Base-by-base conservation (phyloP, 2,797 vertebrate genomes). In the Neosilurus hyrtlii region DNA sequence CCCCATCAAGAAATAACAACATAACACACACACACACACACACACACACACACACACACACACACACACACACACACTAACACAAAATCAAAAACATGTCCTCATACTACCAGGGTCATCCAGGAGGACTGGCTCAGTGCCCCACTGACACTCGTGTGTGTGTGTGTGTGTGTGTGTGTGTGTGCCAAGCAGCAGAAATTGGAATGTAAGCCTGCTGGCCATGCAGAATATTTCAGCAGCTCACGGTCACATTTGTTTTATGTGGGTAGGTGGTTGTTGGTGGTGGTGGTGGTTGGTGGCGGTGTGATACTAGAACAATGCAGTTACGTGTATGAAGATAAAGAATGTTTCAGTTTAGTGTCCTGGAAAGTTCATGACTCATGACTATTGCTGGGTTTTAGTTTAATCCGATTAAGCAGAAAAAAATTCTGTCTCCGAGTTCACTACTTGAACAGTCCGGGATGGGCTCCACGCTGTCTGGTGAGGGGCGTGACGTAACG, bases 151-250 rank as follows among this genome's bases (percentile, higher is more conserved):
- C 37, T 78, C 75, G 62, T 75, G 15, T 43, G 30, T 6, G 66
- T 68, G 63, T 65, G 62, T 12, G 63, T 30, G 63, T 70, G 22
- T 74, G 71, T 73, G 51, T 26, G 51, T 57, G 72, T 30, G 62
- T 65, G 24, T 79, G 77, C 43, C n/a, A 67, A 56, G 78, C 18
- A 9, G 24, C 52, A 78, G 59, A 52, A 78, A 63, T 78, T 75
- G 61, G 71, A 73, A 51, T 16, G 30, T 63, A 52, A 73, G 26
- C 43, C 67, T 82, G 59, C 43, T 54, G 72, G 72, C 68, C 71
- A 82, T 63, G 71, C 59, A 30, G 43, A 75, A 78, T 78, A 76
- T 78, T 65, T 63, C 63, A 15, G 24, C 30, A 59, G 52, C 52
- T 59, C 30, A 70, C 20, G 59, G 30, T 43, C 26, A 76, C 54